Evolutionary conservation across 1,140 invertebrate genomes (phyloP).

Genomic region (Drosophila obscura): DNA sequence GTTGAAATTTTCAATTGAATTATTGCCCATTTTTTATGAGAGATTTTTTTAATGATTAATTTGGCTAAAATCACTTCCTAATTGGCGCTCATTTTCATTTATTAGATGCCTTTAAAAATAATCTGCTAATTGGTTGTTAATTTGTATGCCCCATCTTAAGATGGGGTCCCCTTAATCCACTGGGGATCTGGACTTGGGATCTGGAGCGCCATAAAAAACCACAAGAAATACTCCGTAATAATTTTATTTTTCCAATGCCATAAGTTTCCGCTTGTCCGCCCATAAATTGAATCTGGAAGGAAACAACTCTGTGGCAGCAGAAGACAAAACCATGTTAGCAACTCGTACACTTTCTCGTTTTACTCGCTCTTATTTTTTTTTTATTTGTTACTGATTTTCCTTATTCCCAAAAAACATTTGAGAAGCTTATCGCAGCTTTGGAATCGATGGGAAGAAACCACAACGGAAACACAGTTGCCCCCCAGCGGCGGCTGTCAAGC

Average conservation of each 20-base stretch:
- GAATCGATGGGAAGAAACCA: conserved; percentile 1
- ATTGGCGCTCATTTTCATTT: no score
- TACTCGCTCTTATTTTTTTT: no score
- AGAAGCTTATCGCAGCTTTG: conserved; percentile 25
- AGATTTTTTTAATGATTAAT: no score
- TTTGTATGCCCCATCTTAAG: conserved; percentile 7
- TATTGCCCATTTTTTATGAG: no score
- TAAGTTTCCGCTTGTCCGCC: conserved; percentile 12
- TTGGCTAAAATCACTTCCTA: no score
- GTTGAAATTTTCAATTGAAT: no score
- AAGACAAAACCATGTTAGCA: conserved; percentile 29
- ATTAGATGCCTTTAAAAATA: not conserved
- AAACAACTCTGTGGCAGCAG: not conserved
- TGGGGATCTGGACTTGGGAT: not conserved
- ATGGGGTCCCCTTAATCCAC: conserved; percentile 9
- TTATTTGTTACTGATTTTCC: no score
- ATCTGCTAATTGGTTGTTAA: conserved; percentile 31
- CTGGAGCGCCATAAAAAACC: conserved; percentile 4
- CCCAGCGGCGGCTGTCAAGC: conserved; percentile 30
- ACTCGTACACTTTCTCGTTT: conserved; percentile 6
- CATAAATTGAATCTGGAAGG: conserved; percentile 16
- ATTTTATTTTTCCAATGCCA: conserved; percentile 37
- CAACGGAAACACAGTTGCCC: conserved; percentile 22
- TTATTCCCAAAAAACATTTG: no score
- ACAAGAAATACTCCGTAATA: not conserved